phyloP scores from a whole-genome alignment of 2,888 invertebrate genomes.

The Cylloceria caligata region DNA sequence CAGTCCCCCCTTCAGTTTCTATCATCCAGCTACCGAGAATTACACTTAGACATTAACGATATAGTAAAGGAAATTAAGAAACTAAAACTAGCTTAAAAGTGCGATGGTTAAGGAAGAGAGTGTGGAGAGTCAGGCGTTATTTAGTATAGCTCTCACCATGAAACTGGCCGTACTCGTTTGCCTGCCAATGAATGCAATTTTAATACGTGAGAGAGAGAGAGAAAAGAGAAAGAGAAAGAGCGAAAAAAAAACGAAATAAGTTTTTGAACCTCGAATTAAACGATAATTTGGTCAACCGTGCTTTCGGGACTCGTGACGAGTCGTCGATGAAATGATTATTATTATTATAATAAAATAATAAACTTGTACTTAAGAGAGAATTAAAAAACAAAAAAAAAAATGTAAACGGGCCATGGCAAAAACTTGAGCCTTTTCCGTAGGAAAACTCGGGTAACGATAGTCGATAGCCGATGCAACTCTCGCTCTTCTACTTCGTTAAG shows the following conservation, averaged over 20 bases:
- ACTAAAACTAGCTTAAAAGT: conserved; percentile 54
- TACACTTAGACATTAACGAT: conserved; percentile 70
- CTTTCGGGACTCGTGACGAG: conserved; percentile 63
- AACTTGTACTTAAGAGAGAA: conserved; percentile 68
- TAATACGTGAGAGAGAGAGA: conserved; percentile 70
- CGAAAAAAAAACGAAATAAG: conserved; percentile 36
- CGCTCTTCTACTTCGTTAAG: conserved; percentile 68
- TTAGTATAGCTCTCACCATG: conserved; percentile 65
- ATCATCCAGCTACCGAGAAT: conserved; percentile 57
- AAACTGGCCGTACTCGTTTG: conserved; percentile 77
- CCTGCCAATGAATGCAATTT: conserved; percentile 80
- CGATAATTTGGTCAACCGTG: conserved; percentile 41
- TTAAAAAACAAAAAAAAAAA: conserved; percentile 57
- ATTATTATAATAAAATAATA: conserved; percentile 35
- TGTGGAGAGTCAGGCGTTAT: conserved; percentile 70
- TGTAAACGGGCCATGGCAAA: conserved; percentile 72
- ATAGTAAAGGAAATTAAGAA: conserved; percentile 53
- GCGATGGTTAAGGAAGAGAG: conserved; percentile 40
- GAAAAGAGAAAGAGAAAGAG: conserved; percentile 41
- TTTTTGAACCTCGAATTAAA: conserved; percentile 41
- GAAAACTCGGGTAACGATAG: conserved; percentile 48
- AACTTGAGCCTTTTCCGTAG: conserved; percentile 67
- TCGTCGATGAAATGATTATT: conserved; percentile 57
- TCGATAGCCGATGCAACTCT: conserved; percentile 52
- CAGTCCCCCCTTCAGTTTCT: conserved; percentile 3